Evolutionary conservation across 2,888 invertebrate species (phyloP), one percentile per base, ranked within the genome.

Genomic region (Apodemia mormo): DNA sequence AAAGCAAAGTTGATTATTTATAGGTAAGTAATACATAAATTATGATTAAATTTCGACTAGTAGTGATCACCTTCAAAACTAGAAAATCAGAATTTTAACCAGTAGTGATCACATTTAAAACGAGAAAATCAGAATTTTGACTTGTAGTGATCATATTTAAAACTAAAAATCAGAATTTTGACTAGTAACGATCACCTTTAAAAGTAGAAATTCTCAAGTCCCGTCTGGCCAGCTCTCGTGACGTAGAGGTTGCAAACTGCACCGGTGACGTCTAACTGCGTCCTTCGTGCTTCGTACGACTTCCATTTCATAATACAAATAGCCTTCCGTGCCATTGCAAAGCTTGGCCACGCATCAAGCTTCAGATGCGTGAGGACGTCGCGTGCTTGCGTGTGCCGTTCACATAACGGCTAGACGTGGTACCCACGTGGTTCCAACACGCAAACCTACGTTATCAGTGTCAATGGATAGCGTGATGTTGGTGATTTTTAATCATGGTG

Each of bases 381-480:
- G 86, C 86, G 86, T 86, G 87, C 79, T 81, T 80, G 81, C 82
- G 80, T 77, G 81, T 78, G 80, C 80, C 79, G 79, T 72, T 79
- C 80, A 81, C 80, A 79, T 80, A 82, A 83, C 77, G 79, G 58
- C 81, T 80, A 79, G 79, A 79, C 76, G 74, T 71, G 75, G 76
- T 58, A 30, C 58, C 85, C 89, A 91, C 90, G 91, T 90, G 90
- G 79, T 78, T 58, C 69, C 66, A 75, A 77, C 92, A 92, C 92
- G 92, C 92, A 82, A 90, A 76, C 80, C 83, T 81, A 77, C 77
- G 83, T 85, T 86, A 87, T 81, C 83, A 79, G 76, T 80, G 85
- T 91, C 91, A 92, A 92, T 92, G 92, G 84, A 87, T 92, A 76
- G 92, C 92, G 92, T 92, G 90, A 85, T 85, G 79, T 45, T 66